Percentiles rank a stretch among this genome's conserved stretches.
Evolutionary conservation across 2,888 invertebrate genomes (phyloP).

Genomic region (Dioctria linearis): DNA sequence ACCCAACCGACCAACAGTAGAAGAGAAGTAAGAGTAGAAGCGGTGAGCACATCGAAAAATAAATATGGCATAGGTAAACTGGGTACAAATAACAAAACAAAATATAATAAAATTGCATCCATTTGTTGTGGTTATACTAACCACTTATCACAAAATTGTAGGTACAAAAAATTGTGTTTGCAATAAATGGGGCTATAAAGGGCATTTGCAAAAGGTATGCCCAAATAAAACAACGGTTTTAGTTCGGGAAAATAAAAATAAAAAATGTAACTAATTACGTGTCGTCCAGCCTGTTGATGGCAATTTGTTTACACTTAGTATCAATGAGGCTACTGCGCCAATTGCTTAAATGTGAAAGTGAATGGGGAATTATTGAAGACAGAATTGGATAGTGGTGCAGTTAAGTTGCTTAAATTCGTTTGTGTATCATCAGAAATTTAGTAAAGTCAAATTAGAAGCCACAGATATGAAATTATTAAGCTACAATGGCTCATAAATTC

Average conservation of each 20-base stretch:
- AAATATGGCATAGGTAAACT: background rate
- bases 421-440: no score
- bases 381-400: conserved; percentile 9
- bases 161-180: background rate
- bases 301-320: background rate
- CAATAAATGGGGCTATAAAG: conserved; percentile 11
- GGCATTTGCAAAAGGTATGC: conserved; percentile 27
- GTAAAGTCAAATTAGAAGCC: no score
- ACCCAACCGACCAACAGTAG: background rate
- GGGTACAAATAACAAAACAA: background rate
- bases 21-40: background rate
- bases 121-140: no score
- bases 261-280: background rate
- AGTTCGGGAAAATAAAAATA: no score
- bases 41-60: background rate
- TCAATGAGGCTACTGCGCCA: background rate
- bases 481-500: no score
- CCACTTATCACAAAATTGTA: no score
- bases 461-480: no score
- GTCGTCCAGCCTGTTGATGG: background rate
- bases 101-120: background rate
- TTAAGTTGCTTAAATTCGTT: no score
- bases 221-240: background rate
- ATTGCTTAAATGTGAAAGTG: background rate
- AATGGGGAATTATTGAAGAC: background rate